A percentile compares a stretch with the other conserved stretches of the same genome.
phyloP scores from a whole-genome alignment of 2,888 invertebrate species.

The Arrhopalites spinosus region DNA sequence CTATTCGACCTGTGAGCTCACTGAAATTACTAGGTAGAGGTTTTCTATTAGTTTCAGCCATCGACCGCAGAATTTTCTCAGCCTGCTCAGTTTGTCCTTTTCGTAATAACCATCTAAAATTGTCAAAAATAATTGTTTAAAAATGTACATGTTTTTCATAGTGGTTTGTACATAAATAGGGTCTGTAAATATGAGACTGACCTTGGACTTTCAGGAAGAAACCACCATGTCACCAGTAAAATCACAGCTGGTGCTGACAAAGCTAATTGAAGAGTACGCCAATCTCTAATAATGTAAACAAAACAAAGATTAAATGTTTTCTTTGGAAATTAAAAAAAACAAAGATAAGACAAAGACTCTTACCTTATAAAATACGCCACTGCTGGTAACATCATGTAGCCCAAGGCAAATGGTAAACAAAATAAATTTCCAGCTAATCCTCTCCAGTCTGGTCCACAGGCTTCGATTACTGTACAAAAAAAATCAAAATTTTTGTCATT shows the following conservation, averaged over 20 bases:
- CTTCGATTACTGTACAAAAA: constrained; percentile 44
- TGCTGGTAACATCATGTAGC: constrained; percentile 48
- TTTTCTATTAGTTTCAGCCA: constrained; percentile 39
- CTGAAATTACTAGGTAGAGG: constrained; percentile 42
- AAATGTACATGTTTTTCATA: too few relatives aligned
- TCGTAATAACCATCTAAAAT: constrained; percentile 28
- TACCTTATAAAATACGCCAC: constrained; percentile 46
- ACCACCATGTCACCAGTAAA: constrained; percentile 43
- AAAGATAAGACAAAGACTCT: constrained; percentile 7
- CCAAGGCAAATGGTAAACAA: constrained; percentile 50
- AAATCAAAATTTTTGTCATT: not conserved
- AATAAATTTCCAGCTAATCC: constrained; percentile 51
- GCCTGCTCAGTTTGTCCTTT: constrained; percentile 45
- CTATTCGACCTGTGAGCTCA: constrained; percentile 41
- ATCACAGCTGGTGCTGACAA: constrained; percentile 44
- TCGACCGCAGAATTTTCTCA: constrained; percentile 41
- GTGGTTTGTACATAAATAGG: too few relatives aligned
- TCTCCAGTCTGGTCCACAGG: constrained; percentile 44
- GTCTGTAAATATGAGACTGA: constrained; percentile 26
- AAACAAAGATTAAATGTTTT: not conserved
- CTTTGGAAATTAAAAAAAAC: not conserved
- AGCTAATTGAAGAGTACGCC: too few relatives aligned
- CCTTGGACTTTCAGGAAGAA: constrained; percentile 45
- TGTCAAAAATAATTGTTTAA: not conserved
- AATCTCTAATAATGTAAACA: not conserved